Evolutionary conservation across 2,113 vertebrate genomes (phyloP).

Genomic region (Columba livia): DNA sequence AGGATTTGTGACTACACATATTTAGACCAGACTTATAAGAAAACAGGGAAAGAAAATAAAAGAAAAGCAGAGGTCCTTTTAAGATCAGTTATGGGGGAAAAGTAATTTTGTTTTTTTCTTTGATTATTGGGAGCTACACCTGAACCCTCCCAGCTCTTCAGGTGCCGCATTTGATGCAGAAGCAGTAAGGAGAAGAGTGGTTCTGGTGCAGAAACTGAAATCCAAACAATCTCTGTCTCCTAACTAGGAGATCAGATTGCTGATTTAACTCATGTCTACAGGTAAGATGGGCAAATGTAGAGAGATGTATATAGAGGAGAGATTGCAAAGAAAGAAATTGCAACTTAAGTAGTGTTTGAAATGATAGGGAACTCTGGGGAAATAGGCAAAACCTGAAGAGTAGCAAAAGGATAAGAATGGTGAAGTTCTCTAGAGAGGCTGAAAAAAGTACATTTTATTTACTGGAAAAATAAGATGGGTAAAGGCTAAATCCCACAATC

Average conservation of each 20-base stretch:
- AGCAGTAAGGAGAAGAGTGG: not conserved
- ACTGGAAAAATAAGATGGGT: constrained; percentile 27
- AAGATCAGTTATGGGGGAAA: not conserved
- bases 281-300: not conserved
- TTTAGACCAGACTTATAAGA: not conserved
- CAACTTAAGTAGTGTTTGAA: not conserved
- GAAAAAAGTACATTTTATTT: constrained; percentile 12
- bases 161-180: not conserved
- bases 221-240: not conserved
- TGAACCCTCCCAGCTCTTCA: not conserved
- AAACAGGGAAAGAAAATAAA: not conserved
- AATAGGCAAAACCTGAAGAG: not conserved
- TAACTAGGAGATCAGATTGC: not conserved
- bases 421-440: not conserved
- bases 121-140: not conserved
- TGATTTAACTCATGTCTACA: not conserved
- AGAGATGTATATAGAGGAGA: not conserved
- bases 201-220: not conserved
- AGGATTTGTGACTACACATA: not conserved
- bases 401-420: not conserved
- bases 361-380: not conserved
- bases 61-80: not conserved
- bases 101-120: not conserved
- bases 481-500: constrained; percentile 26
- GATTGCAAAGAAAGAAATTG: not conserved